phyloP scores from a whole-genome alignment of 2,113 vertebrate species.

The Gallinago paraguaiae region DNA sequence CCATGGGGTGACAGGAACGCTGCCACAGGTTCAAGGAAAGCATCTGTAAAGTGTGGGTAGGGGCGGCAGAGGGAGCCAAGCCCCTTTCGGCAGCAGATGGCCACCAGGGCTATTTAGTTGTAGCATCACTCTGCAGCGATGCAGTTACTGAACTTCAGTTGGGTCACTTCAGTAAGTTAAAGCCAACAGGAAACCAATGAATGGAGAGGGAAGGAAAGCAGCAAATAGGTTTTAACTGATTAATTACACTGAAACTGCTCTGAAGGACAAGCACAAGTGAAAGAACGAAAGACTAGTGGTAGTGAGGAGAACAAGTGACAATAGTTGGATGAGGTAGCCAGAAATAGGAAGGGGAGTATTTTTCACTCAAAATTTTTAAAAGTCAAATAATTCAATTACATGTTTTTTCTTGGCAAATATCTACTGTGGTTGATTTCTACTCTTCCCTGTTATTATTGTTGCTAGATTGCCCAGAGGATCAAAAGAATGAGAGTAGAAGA shows the following conservation, averaged over 20 bases:
- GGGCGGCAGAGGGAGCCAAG: no score
- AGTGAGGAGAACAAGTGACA: not conserved
- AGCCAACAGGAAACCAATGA: not conserved
- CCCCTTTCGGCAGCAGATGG: not conserved
- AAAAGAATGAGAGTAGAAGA: not conserved
- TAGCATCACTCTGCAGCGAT: not conserved
- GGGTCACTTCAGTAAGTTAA: not conserved
- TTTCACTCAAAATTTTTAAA: not conserved
- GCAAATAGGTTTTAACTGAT: not conserved
- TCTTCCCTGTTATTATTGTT: not conserved
- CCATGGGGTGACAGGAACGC: not conserved
- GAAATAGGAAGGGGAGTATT: not conserved
- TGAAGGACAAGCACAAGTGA: no score
- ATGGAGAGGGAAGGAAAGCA: not conserved
- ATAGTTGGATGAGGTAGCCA: not conserved
- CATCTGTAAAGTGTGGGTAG: no score
- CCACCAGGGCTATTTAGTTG: not conserved
- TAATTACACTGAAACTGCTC: not conserved
- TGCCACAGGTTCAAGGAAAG: not conserved
- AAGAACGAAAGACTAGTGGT: not conserved
- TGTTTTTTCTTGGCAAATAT: not conserved
- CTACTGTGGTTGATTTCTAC: not conserved
- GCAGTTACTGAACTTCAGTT: not conserved
- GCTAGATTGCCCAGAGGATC: not conserved
- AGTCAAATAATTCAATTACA: not conserved